Evolutionary conservation across 2,888 invertebrate species (phyloP), one percentile per base, ranked within the genome.

Genomic region (Torymus auratus): DNA sequence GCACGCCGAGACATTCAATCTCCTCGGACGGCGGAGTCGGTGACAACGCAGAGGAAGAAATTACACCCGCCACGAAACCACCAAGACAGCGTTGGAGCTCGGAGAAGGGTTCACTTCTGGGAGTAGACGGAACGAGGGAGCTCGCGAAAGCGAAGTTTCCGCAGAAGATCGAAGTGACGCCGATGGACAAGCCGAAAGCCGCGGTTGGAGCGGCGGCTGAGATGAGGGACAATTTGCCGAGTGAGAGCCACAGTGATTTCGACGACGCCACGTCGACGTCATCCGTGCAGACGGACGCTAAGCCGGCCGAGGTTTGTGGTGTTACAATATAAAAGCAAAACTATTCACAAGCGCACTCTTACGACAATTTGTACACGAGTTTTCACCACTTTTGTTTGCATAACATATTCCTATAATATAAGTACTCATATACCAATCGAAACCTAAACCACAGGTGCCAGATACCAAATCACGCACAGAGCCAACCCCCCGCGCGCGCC

Each of bases 31-130:
- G 70, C 14, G 56, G 10, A 13, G 62, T 23, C 13, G 76, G 5
- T 53, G 61, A 14, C 2, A 7, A 41, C 5, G 41, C 7, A 7
- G 41, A 41, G 5, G 67, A 14, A 7, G 60, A 60, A 53, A 65
- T 60, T 53, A 28, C 50, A 15, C 52, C 14, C 14, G 20, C 5
- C 28, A 50, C 20, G 0, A 74, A 58, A 70, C 11, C 73, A 28
- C 61, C 77, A 4, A 68, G 80, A 20, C 82, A 82, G 41, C 80
- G 62, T 15, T 82, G 82, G 82, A 81, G 62, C 41, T 56, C 70
- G 2, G 60, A 58, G 4, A 28, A 23, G 15, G 80, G 70, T 71
- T 55, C 72, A 12, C 58, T 64, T 50, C 64, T 60, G 61, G 73
- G 53, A 14, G 52, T 70, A 12, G 74, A 64, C 11, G 61, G 13